phyloP scores from a whole-genome alignment of 2,113 vertebrate species.

The Suricata suricatta region DNA sequence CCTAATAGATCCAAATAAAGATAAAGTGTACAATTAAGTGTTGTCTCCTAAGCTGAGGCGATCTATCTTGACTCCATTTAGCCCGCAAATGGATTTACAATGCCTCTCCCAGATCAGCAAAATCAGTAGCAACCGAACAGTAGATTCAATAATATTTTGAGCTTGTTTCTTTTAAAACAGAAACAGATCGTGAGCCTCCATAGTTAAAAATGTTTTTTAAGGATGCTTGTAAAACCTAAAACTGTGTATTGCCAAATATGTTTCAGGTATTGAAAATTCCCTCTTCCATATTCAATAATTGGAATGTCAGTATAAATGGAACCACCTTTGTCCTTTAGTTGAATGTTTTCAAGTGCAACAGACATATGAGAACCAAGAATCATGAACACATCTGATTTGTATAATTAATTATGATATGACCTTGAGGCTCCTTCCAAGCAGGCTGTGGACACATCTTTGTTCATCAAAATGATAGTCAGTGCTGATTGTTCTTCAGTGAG shows the following conservation, averaged over 20 bases:
- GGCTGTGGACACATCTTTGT: neutral
- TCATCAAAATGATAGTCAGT: neutral
- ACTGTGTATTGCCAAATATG: neutral
- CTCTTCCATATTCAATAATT: neutral
- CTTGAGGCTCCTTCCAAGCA: neutral
- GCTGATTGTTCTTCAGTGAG: neutral
- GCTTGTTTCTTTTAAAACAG: neutral
- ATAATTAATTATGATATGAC: neutral
- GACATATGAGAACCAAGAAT: neutral
- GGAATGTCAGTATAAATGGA: neutral
- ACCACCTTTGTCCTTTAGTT: neutral
- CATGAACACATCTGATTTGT: too few relatives aligned
- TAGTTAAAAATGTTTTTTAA: neutral
- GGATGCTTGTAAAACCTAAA: neutral
- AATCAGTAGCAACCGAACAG: neutral
- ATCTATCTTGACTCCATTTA: neutral
- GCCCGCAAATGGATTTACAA: neutral
- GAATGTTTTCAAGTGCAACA: neutral
- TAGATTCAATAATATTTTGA: neutral
- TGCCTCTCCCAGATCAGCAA: neutral
- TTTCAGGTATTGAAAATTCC: neutral
- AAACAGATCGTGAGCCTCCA: neutral
- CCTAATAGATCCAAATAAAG: constrained; percentile 46
- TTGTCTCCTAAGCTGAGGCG: neutral
- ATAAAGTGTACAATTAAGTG: constrained; percentile 40